Conservation (phyloP, 1,140 invertebrate genomes). For the Eufriesea mexicana region DNA sequence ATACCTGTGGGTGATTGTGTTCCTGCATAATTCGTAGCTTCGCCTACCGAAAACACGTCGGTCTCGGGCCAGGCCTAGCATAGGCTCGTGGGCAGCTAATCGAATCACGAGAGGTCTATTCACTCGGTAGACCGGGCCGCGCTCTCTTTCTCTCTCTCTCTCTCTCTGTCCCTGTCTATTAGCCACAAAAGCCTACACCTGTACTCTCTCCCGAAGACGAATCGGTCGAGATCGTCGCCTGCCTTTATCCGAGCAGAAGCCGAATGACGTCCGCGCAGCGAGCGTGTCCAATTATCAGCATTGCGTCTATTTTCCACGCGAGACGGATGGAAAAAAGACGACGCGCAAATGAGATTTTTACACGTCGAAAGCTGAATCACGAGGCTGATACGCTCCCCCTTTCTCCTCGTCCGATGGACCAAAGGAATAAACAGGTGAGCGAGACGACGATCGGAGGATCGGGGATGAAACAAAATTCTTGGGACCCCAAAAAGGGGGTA, state of each 20-base stretch:
- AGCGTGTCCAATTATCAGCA: conserved; percentile 11
- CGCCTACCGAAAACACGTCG: conserved; percentile 36
- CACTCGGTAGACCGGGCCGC: background rate
- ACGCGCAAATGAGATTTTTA: conserved; percentile 4
- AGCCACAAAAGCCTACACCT: conserved; percentile 2
- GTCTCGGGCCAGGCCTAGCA: background rate
- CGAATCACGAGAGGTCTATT: conserved; percentile 16
- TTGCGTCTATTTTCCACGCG: background rate
- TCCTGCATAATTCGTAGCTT: conserved; percentile 49
- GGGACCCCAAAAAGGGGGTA: no score
- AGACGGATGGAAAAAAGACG: conserved; percentile 3
- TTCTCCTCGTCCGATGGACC: no score
- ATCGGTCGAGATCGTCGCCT: background rate
- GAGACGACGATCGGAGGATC: no score
- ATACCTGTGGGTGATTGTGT: conserved; percentile 26
- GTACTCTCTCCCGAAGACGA: background rate
- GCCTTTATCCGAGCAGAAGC: background rate
- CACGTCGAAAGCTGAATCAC: background rate
- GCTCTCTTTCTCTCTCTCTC: no score
- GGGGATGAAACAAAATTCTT: no score
- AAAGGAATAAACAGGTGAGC: no score
- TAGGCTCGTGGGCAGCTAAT: conserved; percentile 7
- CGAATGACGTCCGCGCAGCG: background rate
- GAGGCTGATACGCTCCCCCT: no score
- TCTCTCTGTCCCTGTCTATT: background rate